phyloP scores from a whole-genome alignment of 2,113 vertebrate genomes.

The Nycticryphes semicollaris region DNA sequence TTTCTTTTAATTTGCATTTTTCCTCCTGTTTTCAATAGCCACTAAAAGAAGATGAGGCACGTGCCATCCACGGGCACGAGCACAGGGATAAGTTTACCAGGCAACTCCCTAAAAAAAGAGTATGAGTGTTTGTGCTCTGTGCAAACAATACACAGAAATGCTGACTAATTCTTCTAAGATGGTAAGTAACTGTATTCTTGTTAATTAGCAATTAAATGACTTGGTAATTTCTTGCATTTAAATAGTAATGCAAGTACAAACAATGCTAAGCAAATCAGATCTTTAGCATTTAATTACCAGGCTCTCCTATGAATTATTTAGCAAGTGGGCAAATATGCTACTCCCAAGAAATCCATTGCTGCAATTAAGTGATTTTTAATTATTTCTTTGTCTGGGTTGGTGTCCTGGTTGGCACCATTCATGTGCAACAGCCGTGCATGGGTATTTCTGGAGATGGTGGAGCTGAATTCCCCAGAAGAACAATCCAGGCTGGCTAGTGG shows the following conservation, averaged over 20 bases:
- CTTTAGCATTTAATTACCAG: slow-evolving; percentile 51
- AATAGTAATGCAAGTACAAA: not conserved
- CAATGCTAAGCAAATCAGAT: slow-evolving; percentile 16
- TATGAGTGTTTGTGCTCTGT: not conserved
- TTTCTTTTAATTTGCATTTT: not conserved
- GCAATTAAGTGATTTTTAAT: not conserved
- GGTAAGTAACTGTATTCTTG: not conserved
- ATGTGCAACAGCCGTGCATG: accelerated
- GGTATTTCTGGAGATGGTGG: accelerated
- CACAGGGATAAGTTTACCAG: not conserved
- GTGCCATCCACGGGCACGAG: not conserved
- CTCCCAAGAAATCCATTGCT: not conserved
- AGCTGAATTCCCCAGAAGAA: not conserved
- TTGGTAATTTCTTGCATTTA: slow-evolving; percentile 29
- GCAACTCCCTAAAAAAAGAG: not conserved
- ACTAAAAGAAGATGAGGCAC: accelerated
- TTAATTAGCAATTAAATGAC: slow-evolving; percentile 54
- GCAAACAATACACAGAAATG: not conserved
- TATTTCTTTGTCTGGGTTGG: not conserved
- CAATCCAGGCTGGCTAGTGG: not conserved
- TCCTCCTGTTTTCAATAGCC: not conserved
- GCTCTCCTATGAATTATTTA: slow-evolving; percentile 39
- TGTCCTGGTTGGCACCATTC: not conserved
- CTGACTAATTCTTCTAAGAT: slow-evolving; percentile 10
- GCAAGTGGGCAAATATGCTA: not conserved